Evolutionary conservation across 1,140 invertebrate genomes (phyloP), one percentile per base, ranked within the genome.

Genomic region (Calliopsis andreniformis): DNA sequence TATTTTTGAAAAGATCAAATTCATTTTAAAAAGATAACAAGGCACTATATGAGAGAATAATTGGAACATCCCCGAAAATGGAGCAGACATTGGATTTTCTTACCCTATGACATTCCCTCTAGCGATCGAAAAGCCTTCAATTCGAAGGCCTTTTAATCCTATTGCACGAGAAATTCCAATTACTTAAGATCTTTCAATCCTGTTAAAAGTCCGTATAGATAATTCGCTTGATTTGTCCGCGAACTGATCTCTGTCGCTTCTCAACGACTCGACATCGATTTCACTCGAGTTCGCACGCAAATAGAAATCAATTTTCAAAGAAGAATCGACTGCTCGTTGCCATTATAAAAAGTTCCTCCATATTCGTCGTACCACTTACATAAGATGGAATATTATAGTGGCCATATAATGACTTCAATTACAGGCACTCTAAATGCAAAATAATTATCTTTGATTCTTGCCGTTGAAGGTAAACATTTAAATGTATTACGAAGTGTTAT

Each of bases 161-260:
- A 67, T 67, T 53, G 63, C 63, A 51, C 5, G 47, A n/a, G 16
- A 35, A 35, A 16, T 39, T 51, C 20, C 63, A 67, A 67, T 67
- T 67, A 67, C 63, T 67, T 67, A 67, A 32, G 20, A 39, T 32
- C 47, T 16, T 18, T 39, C 47, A 12, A 39, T 53, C 25, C 10
- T 16, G 0, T 3, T 12, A 35, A 39, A 59, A 23, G 56, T 39
- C 32, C 0, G 32, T n/a, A n/a, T n/a, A 1, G 32, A 39, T 59
- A 59, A 59, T 35, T n/a, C n/a, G 32, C n/a, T 59, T 59, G 56
- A 59, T 23, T 59, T 39, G 7, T 23, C 56, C 1, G 32, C 18
- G 10, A n/a, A 23, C 32, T 14, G 32, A 39, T 23, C 56, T 12
- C 10, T 14, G 2, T 5, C 20, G 0, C 53, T 4, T 56, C n/a